A percentile compares a stretch with the other conserved stretches of the same genome.
These are phyloP conservation scores for Craniophora ligustri DNA, from an alignment of 2,888 invertebrate species.

Conservation along the genomic window DNA sequence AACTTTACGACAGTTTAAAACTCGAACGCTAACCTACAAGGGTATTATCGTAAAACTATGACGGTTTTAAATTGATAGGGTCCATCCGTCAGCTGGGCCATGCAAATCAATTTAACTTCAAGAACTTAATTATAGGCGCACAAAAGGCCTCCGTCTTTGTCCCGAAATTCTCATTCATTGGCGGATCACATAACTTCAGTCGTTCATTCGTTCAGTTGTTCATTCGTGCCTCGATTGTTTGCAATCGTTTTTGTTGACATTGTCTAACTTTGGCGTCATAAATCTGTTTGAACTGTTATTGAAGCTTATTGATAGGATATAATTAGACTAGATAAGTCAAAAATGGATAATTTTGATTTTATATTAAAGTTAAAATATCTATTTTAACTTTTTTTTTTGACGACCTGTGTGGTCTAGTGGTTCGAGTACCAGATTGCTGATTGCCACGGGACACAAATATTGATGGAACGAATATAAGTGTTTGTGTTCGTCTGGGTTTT, in stretches of 20 bases:
- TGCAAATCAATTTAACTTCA: conserved; percentile 63
- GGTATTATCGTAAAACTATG: conserved; percentile 52
- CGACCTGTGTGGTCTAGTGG: too few species aligned
- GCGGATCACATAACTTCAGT: conserved; percentile 55
- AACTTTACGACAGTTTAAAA: conserved; percentile 46
- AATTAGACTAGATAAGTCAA: too few species aligned
- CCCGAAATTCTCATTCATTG: conserved; percentile 50
- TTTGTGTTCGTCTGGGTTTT: too few species aligned
- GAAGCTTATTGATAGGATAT: conserved; percentile 11
- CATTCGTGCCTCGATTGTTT: conserved; percentile 41
- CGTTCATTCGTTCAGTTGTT: conserved; percentile 38
- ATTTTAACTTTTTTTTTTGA: neutral
- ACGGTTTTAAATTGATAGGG: conserved; percentile 47
- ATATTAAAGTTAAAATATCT: too few species aligned
- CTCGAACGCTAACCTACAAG: conserved; percentile 34
- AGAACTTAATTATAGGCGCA: conserved; percentile 62
- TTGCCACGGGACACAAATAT: too few species aligned
- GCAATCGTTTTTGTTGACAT: conserved; percentile 42
- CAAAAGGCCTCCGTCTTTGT: conserved; percentile 60
- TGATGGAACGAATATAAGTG: neutral
- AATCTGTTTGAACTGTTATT: conserved; percentile 35
- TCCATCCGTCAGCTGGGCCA: conserved; percentile 51
- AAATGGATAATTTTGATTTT: too few species aligned
- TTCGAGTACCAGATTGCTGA: too few species aligned
- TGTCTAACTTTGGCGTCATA: conserved; percentile 46